phyloP scores from a whole-genome alignment of 64 coral and sea anemone genomes.

The Pocillopora damicornis region DNA sequence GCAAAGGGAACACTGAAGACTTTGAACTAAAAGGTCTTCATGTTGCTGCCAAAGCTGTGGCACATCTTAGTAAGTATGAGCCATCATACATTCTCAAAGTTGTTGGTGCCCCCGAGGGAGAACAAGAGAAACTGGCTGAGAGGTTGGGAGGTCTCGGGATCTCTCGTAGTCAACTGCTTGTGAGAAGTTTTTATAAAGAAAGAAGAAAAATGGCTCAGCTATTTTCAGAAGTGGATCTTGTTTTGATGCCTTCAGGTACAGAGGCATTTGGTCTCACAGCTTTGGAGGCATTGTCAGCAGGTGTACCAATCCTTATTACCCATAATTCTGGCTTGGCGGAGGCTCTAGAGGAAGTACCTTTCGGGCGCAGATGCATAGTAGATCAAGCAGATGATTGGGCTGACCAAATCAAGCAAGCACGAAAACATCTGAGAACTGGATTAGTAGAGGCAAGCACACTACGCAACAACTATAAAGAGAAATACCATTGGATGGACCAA shows the following conservation, averaged over 20 bases:
- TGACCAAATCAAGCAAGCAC: not conserved
- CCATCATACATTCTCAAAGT: not conserved
- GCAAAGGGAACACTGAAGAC: too few species aligned
- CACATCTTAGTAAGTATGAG: too few species aligned
- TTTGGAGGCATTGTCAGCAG: slow-evolving; percentile 7
- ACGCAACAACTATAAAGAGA: not conserved
- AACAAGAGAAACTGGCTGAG: not conserved
- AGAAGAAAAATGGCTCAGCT: not conserved
- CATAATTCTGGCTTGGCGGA: not conserved
- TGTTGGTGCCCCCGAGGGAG: slow-evolving; percentile 7
- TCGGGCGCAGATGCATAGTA: not conserved
- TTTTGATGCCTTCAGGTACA: slow-evolving; percentile 4
- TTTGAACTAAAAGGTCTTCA: too few species aligned
- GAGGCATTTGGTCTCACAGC: slow-evolving; percentile 1
- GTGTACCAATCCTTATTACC: slow-evolving; percentile 8
- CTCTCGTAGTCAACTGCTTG: not conserved
- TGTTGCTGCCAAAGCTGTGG: too few species aligned
- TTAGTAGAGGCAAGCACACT: not conserved
- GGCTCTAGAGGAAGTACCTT: not conserved
- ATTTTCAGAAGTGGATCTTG: not conserved
- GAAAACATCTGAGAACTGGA: not conserved
- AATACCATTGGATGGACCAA: not conserved
- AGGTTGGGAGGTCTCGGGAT: not conserved
- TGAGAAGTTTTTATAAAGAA: not conserved
- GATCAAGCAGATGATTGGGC: not conserved